Percentiles rank a stretch among this genome's conserved stretches.
phyloP scores from a whole-genome alignment of 1,140 invertebrate genomes.

The Trachymyrmex septentrionalis region DNA sequence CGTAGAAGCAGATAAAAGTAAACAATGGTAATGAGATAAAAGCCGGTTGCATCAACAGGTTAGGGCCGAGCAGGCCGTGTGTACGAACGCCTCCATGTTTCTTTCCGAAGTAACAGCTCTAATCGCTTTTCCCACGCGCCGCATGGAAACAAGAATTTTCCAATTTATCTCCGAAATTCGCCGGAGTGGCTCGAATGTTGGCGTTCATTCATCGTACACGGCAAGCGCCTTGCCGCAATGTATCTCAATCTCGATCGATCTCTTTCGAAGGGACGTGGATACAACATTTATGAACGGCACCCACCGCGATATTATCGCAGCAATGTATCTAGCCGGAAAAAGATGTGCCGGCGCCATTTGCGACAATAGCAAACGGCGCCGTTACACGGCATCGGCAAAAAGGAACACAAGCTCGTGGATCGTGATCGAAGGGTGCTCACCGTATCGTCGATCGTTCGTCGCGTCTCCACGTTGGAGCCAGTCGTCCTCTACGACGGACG shows the following conservation, averaged over 20 bases:
- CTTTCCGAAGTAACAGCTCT: not conserved
- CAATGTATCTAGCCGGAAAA: not conserved
- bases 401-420: not conserved
- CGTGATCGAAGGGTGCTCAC: conserved; percentile 39
- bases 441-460: not conserved
- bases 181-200: too few species aligned
- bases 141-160: not conserved
- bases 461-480: not conserved
- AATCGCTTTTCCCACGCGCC: not conserved
- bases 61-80: not conserved
- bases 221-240: not conserved
- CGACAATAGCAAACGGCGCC: not conserved
- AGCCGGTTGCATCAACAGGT: not conserved
- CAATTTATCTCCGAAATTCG: not conserved
- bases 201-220: too few species aligned
- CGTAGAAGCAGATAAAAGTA: not conserved
- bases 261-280: not conserved
- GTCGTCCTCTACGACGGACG: too few species aligned
- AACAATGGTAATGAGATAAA: conserved; percentile 9
- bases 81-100: not conserved
- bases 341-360: conserved; percentile 18
- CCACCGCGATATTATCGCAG: not conserved
- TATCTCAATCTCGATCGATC: not conserved
- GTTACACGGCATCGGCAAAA: not conserved
- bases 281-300: too few species aligned